Percentiles rank a stretch among this genome's conserved stretches.
These are phyloP conservation scores for Leptosomus discolor DNA, from an alignment of 2,113 vertebrate genomes.

Conservation along the genomic window DNA sequence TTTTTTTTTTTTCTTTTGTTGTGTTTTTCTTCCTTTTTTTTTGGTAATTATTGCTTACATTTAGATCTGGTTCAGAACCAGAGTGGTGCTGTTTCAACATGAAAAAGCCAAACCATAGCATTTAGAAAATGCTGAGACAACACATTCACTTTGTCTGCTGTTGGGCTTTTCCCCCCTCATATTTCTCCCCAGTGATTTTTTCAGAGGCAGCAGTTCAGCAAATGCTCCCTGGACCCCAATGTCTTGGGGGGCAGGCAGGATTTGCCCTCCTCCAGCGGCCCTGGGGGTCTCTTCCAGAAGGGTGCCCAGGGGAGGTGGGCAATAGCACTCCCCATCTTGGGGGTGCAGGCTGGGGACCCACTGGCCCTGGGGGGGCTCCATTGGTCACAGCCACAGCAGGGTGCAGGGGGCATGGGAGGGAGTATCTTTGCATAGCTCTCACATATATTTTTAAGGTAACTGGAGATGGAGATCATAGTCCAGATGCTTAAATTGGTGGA, in stretches of 20 bases:
- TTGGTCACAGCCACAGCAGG: fast-evolving
- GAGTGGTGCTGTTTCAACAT: background rate
- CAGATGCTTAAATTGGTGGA: background rate
- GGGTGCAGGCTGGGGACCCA: background rate
- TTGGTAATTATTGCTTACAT: background rate
- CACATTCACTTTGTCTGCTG: background rate
- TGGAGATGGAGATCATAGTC: fast-evolving
- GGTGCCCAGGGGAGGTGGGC: background rate
- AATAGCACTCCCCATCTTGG: fast-evolving
- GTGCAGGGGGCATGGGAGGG: background rate
- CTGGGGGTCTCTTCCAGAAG: fast-evolving
- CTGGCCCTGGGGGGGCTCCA: background rate
- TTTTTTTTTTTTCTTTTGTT: no score
- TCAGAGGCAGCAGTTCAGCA: background rate
- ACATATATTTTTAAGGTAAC: background rate
- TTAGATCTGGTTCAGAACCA: background rate
- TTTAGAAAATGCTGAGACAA: background rate
- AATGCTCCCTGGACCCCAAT: background rate
- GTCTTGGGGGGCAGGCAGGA: background rate
- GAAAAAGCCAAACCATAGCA: background rate
- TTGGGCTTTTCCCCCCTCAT: background rate
- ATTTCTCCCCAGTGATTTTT: background rate
- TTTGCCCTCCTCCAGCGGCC: background rate
- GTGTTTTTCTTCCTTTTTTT: background rate
- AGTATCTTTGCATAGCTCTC: background rate